A percentile compares a stretch with the other conserved stretches of the same genome.
phyloP scores from a whole-genome alignment of 2,797 vertebrate species.

The Sarcophilus harrisii region DNA sequence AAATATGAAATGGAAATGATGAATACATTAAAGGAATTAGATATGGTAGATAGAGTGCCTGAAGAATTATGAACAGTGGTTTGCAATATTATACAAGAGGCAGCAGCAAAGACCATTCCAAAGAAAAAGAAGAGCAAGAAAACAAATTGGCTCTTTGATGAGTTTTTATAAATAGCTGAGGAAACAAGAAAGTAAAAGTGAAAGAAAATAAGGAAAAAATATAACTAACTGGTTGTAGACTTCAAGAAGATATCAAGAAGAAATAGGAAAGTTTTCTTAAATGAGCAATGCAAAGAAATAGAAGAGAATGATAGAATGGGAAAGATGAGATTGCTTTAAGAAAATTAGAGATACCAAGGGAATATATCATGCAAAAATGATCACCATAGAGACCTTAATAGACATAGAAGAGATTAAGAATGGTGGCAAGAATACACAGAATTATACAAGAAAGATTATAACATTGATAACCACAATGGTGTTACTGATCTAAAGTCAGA shows the following conservation, averaged over 20 bases:
- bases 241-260: neutral
- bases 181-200: neutral
- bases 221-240: neutral
- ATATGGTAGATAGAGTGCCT: neutral
- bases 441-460: neutral
- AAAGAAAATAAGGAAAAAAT: neutral
- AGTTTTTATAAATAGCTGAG: neutral
- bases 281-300: neutral
- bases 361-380: neutral
- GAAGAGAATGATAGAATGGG: neutral
- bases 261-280: neutral
- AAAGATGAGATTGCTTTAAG: neutral
- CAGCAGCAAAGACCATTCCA: neutral
- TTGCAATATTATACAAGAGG: neutral
- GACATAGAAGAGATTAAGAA: neutral
- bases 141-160: neutral
- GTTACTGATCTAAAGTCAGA: neutral
- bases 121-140: neutral
- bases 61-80: neutral
- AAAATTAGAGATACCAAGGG: neutral
- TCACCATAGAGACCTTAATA: neutral
- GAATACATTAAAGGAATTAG: neutral
- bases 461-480: neutral
- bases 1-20: neutral
- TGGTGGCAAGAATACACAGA: neutral